Conservation (phyloP, 2,113 vertebrate genomes). For the Oncorhynchus clarkii region DNA sequence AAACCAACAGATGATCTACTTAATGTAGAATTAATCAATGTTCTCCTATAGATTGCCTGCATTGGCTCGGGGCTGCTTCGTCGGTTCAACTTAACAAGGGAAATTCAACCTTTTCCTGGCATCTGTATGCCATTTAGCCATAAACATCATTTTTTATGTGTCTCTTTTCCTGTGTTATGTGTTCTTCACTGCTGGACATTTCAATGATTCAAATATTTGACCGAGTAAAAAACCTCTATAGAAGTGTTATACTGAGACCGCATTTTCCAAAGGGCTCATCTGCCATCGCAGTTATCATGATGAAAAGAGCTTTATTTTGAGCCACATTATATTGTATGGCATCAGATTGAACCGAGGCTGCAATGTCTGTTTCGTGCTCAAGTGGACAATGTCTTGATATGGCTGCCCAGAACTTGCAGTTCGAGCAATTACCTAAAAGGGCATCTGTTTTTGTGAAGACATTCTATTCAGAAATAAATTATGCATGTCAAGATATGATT, state of each 20-base stretch:
- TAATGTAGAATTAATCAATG: background rate
- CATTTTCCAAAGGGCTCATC: background rate
- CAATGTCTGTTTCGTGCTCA: constrained; percentile 5
- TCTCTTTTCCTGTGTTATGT: background rate
- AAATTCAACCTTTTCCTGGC: background rate
- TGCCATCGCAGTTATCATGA: background rate
- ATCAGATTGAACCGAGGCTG: background rate
- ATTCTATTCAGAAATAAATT: constrained; percentile 36
- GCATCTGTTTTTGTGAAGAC: constrained; percentile 25
- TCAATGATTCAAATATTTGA: constrained; percentile 33
- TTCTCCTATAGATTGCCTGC: background rate
- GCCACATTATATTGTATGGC: background rate
- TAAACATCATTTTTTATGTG: background rate
- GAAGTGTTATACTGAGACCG: too few relatives aligned
- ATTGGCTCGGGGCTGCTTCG: background rate
- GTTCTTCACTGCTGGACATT: constrained; percentile 32
- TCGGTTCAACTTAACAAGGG: background rate
- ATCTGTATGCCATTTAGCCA: background rate
- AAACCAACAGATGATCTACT: background rate
- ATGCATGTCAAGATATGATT: constrained; percentile 48
- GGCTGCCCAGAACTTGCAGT: constrained; percentile 12
- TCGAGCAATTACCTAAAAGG: constrained; percentile 28
- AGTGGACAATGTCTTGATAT: constrained; percentile 34
- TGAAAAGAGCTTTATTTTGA: constrained; percentile 3
- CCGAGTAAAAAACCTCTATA: background rate